Conservation (phyloP, 64 coral and sea anemone species). For the Actinia tenebrosa region DNA sequence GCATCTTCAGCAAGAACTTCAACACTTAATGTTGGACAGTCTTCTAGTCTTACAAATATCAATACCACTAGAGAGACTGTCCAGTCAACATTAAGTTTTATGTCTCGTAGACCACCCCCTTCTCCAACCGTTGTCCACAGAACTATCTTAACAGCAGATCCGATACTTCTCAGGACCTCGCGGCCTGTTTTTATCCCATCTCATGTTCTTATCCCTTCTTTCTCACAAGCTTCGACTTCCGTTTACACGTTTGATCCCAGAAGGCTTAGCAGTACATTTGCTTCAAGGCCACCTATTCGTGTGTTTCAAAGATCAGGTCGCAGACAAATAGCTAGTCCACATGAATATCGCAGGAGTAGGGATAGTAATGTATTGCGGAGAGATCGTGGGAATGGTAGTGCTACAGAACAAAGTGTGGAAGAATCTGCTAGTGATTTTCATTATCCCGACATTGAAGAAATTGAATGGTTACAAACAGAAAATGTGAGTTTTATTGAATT, state of each 20-base stretch:
- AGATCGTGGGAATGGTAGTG: constrained; percentile 5
- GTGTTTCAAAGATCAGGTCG: background rate
- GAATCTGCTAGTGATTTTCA: constrained; percentile 57
- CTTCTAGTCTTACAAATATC: background rate
- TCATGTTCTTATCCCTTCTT: constrained; percentile 15
- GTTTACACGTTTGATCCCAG: background rate
- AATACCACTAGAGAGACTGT: background rate
- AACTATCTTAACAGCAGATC: constrained; percentile 63
- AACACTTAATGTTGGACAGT: background rate
- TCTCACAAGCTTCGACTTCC: background rate
- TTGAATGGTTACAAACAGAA: constrained; percentile 76
- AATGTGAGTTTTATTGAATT: constrained; percentile 29
- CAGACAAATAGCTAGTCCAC: background rate
- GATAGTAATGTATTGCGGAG: constrained; percentile 2
- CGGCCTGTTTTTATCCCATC: constrained; percentile 22
- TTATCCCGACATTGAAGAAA: constrained; percentile 62
- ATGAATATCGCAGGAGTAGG: background rate
- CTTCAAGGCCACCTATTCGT: background rate
- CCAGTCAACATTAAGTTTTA: constrained; percentile 9
- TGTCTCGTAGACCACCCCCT: constrained; percentile 28
- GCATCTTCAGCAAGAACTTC: background rate
- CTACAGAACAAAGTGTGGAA: constrained; percentile 12
- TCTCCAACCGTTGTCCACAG: constrained; percentile 68
- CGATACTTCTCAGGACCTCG: constrained; percentile 19
- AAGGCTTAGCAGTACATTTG: background rate